These are phyloP conservation scores for Aurelia sp. DNA, from an alignment of 30 jellyfish, hydroid and myxozoan genomes.

Conservation along the genomic window DNA sequence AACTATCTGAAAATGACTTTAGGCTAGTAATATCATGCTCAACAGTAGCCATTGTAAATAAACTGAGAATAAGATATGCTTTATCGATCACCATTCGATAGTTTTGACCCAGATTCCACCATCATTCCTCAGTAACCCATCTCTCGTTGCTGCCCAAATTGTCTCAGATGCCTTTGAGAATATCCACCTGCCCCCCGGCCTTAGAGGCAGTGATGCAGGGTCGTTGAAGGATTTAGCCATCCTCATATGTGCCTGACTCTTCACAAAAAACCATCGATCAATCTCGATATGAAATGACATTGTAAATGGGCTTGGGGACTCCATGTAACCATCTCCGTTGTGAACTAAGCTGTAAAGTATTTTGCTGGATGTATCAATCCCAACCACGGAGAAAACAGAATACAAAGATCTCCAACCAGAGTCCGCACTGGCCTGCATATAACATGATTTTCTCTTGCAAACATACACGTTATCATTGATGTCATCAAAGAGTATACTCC, in stretches of 20 bases:
- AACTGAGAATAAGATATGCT: no score
- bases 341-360: constrained; percentile 1
- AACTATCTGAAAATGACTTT: no score
- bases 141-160: constrained; percentile 28
- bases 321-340: neutral
- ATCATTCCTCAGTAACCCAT: neutral
- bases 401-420: neutral
- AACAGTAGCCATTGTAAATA: no score
- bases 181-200: neutral
- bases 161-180: constrained; percentile 3
- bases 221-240: neutral
- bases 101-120: constrained; percentile 5
- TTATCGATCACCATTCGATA: neutral
- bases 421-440: neutral
- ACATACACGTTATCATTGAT: constrained; percentile 5
- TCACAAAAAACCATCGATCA: constrained; percentile 1
- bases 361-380: constrained; percentile 19
- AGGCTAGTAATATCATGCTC: no score
- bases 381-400: neutral
- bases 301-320: neutral
- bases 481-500: constrained; percentile 37
- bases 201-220: constrained; percentile 2
- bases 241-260: constrained; percentile 19
- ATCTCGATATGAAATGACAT: constrained; percentile 10
- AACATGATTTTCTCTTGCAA: constrained; percentile 19